These are phyloP conservation scores for Synergus japonicus DNA, from an alignment of 2,888 invertebrate species.

Conservation along the genomic window DNA sequence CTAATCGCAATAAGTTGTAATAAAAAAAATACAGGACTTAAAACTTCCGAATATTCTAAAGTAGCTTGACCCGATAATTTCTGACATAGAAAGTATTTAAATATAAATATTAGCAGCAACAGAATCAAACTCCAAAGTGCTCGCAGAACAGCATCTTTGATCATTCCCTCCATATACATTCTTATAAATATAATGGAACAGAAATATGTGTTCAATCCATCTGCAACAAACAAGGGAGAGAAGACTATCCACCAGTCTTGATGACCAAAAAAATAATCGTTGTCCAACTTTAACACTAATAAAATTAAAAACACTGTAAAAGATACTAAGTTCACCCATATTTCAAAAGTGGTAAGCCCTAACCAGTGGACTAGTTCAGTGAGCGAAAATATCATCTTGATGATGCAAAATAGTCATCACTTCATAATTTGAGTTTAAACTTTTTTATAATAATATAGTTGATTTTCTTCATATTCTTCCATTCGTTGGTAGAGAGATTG, in stretches of 20 bases:
- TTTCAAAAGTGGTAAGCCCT: constrained; percentile 96
- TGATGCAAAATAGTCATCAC: not conserved
- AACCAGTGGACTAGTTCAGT: constrained; percentile 95
- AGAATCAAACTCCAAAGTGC: constrained; percentile 91
- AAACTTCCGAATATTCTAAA: constrained; percentile 94
- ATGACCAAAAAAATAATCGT: constrained; percentile 75
- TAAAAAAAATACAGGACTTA: constrained; percentile 94
- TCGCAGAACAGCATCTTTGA: constrained; percentile 88
- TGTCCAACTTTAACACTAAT: constrained; percentile 88
- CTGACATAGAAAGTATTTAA: constrained; percentile 93
- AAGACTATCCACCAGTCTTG: constrained; percentile 94
- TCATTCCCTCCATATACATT: constrained; percentile 89
- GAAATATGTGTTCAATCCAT: constrained; percentile 96
- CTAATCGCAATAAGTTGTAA: constrained; percentile 93
- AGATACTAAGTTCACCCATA: constrained; percentile 92
- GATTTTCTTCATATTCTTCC: not conserved
- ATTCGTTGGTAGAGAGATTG: not conserved
- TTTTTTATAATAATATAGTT: not conserved
- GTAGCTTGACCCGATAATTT: constrained; percentile 89
- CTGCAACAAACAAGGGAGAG: constrained; percentile 93
- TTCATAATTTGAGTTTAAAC: not conserved
- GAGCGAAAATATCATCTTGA: constrained; percentile 89
- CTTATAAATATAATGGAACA: constrained; percentile 96
- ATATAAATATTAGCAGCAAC: constrained; percentile 90
- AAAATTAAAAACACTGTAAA: constrained; percentile 91